Evolutionary conservation across 2,113 vertebrate genomes (phyloP).

Genomic region (Eonycteris spelaea): DNA sequence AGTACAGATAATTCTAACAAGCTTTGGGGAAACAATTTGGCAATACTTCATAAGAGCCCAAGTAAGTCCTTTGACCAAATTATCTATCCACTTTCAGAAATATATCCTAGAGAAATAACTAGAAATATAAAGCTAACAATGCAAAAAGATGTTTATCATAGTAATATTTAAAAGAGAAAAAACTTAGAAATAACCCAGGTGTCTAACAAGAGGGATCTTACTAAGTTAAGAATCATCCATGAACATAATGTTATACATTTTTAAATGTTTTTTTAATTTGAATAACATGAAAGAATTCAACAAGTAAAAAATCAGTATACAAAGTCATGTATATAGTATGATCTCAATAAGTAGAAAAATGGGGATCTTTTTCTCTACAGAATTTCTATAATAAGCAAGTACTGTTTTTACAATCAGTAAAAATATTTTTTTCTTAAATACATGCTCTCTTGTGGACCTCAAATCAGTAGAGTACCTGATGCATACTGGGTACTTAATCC

Average conservation of each 20-base stretch:
- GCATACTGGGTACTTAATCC: not conserved
- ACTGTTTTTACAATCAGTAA: not conserved
- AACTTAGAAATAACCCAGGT: not conserved
- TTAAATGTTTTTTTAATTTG: not conserved
- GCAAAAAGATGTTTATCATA: not conserved
- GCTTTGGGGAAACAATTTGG: not conserved
- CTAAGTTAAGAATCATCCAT: not conserved
- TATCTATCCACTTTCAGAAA: not conserved
- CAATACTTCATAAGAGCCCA: not conserved
- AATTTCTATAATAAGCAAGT: not conserved
- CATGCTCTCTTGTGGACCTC: not conserved
- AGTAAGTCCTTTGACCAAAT: not conserved
- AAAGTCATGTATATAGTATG: not conserved
- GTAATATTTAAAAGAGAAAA: not conserved
- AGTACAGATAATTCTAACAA: not conserved
- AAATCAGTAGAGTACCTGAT: not conserved
- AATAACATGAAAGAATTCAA: not conserved
- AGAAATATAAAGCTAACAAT: not conserved
- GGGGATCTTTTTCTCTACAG: not conserved
- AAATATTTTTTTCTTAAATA: not conserved
- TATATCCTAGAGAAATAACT: not conserved
- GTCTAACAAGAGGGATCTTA: not conserved
- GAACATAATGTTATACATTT: not conserved
- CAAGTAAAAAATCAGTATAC: not conserved
- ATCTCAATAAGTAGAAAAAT: not conserved